phyloP scores from a whole-genome alignment of 2,888 invertebrate genomes.

The Cantharis nigra region DNA sequence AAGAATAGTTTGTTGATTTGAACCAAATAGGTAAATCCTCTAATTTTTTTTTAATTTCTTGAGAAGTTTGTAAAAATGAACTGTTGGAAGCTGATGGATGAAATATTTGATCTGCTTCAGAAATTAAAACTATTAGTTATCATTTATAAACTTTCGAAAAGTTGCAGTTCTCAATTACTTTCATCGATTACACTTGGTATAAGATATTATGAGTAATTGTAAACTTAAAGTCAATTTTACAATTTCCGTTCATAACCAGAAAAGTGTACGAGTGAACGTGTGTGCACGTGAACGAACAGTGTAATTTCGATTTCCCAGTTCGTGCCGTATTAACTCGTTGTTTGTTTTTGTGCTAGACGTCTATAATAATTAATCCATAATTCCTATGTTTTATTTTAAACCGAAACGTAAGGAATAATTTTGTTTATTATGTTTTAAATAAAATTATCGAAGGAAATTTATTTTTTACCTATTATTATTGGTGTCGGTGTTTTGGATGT shows the following conservation, averaged over 20 bases:
- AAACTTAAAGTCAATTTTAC: not conserved
- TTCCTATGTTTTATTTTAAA: no score
- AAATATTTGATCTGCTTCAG: not conserved
- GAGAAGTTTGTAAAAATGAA: no score
- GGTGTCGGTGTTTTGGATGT: not conserved
- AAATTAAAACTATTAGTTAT: not conserved
- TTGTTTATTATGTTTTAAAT: not conserved
- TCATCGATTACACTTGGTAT: not conserved
- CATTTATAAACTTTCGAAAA: not conserved
- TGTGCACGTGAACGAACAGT: not conserved
- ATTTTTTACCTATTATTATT: not conserved
- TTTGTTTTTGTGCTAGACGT: not conserved
- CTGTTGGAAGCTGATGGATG: no score
- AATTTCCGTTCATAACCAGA: not conserved
- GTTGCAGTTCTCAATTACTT: not conserved
- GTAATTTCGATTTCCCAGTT: not conserved
- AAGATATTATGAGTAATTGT: not conserved
- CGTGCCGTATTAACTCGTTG: not conserved
- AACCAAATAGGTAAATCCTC: not conserved
- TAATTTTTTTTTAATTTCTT: no score
- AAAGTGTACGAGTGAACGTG: not conserved
- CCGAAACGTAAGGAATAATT: no score
- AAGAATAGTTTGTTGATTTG: not conserved
- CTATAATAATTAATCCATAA: not conserved
- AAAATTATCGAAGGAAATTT: not conserved